Percentiles rank a stretch among this genome's conserved stretches.
These are phyloP conservation scores for Steinernema hermaphroditum DNA, from an alignment of 2,888 invertebrate genomes.

Conservation along the genomic window DNA sequence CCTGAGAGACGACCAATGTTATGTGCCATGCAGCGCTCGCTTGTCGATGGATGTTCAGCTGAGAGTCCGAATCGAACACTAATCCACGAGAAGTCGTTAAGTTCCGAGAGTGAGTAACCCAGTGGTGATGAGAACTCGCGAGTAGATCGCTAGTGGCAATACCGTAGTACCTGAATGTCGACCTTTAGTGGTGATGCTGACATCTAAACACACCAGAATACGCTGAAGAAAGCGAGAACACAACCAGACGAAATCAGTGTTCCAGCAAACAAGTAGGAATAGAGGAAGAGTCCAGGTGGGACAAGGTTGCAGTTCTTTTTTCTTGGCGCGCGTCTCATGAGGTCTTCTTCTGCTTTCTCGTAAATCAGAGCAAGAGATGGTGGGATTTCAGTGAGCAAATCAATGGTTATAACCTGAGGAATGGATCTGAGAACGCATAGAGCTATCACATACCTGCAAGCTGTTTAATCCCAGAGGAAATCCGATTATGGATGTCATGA, in stretches of 20 bases:
- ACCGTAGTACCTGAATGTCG: conserved; percentile 30
- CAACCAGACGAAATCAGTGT: conserved; percentile 40
- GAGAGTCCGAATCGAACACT: neutral
- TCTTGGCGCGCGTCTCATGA: conserved; percentile 42
- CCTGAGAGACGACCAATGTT: conserved; percentile 45
- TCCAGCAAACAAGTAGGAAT: conserved; percentile 47
- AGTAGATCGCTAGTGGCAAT: conserved; percentile 39
- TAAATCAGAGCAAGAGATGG: conserved; percentile 48
- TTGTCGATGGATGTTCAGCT: conserved; percentile 36
- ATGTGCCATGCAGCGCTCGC: conserved; percentile 52
- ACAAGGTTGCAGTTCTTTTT: conserved; percentile 38
- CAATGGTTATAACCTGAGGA: conserved; percentile 40
- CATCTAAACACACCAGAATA: conserved; percentile 42
- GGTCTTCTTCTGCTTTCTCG: conserved; percentile 45
- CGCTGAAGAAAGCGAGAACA: conserved; percentile 43
- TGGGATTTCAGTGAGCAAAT: conserved; percentile 46
- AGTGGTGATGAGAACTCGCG: conserved; percentile 36
- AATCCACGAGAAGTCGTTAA: conserved; percentile 29
- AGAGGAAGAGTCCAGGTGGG: conserved; percentile 40
- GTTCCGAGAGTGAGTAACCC: conserved; percentile 34
- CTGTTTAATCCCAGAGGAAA: conserved; percentile 48
- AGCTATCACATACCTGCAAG: conserved; percentile 42
- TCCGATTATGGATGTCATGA: conserved; percentile 48
- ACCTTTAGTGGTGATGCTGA: neutral
- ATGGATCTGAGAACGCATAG: neutral